Percentiles rank a stretch among this genome's conserved stretches.
Conservation (phyloP, 2,888 invertebrate genomes). For the Diadromus collaris region DNA sequence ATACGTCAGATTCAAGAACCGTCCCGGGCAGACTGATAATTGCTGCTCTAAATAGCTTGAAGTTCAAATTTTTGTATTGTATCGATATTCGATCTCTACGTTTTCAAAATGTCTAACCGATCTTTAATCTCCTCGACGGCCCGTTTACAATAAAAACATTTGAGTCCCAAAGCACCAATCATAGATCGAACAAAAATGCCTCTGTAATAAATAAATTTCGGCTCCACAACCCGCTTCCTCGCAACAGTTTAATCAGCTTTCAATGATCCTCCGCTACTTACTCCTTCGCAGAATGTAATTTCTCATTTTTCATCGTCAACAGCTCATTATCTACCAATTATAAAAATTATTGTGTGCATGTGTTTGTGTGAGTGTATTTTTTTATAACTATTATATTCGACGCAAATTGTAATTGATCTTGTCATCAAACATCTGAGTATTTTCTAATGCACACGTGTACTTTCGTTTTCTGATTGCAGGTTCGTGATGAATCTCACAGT, state of each 20-base stretch:
- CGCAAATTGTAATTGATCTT: too few relatives aligned
- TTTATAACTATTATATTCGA: too few relatives aligned
- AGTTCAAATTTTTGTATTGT: not conserved
- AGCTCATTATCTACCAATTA: too few relatives aligned
- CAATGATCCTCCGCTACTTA: too few relatives aligned
- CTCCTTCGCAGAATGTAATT: too few relatives aligned
- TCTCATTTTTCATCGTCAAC: too few relatives aligned
- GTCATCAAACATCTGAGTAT: not conserved
- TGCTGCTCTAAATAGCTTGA: not conserved
- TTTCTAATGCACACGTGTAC: not conserved
- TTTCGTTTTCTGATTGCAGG: conserved; percentile 80
- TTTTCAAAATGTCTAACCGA: not conserved
- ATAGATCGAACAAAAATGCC: too few relatives aligned
- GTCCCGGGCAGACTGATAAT: not conserved
- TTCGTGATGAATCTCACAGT: conserved; percentile 85
- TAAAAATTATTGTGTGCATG: too few relatives aligned
- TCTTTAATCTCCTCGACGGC: not conserved
- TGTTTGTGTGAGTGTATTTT: too few relatives aligned
- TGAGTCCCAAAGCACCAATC: not conserved
- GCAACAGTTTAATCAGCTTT: too few relatives aligned
- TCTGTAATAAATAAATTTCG: too few relatives aligned
- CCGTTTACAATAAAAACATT: not conserved
- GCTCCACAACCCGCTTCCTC: too few relatives aligned
- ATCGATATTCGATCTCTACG: not conserved
- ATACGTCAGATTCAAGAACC: conserved; percentile 11